phyloP scores from a whole-genome alignment of 2,888 invertebrate species.

The Caenorhabditis sp. region DNA sequence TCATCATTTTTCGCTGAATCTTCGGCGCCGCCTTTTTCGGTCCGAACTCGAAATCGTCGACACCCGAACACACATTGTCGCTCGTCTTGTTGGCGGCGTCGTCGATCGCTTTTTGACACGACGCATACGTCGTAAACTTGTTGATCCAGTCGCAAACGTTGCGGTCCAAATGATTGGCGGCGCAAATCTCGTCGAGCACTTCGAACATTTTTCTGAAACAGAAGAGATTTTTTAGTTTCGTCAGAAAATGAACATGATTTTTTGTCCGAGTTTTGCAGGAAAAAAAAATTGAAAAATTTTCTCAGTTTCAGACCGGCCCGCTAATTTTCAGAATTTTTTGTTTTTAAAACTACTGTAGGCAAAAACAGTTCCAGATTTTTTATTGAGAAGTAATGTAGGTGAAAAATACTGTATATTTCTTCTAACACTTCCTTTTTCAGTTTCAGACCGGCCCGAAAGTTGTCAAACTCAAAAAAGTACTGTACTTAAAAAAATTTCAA shows the following conservation, averaged over 20 bases:
- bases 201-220: not conserved
- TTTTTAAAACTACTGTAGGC: no score
- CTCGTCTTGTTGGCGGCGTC: not conserved
- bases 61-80: conserved; percentile 25
- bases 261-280: no score
- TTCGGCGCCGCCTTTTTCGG: not conserved
- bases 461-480: no score
- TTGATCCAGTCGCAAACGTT: not conserved
- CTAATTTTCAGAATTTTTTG: no score
- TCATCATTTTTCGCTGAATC: conserved; percentile 18
- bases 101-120: not conserved
- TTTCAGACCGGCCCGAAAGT: no score
- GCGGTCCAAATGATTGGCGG: not conserved
- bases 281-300: no score
- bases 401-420: no score
- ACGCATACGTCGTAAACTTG: not conserved
- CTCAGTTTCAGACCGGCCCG: no score
- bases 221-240: not conserved
- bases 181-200: not conserved
- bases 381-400: no score
- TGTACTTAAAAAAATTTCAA: no score
- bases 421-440: no score
- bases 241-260: not conserved
- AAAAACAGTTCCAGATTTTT: no score
- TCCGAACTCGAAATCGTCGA: conserved; percentile 22